phyloP scores from a whole-genome alignment of 2,888 invertebrate species.

The Cryptophagus acutangulus region DNA sequence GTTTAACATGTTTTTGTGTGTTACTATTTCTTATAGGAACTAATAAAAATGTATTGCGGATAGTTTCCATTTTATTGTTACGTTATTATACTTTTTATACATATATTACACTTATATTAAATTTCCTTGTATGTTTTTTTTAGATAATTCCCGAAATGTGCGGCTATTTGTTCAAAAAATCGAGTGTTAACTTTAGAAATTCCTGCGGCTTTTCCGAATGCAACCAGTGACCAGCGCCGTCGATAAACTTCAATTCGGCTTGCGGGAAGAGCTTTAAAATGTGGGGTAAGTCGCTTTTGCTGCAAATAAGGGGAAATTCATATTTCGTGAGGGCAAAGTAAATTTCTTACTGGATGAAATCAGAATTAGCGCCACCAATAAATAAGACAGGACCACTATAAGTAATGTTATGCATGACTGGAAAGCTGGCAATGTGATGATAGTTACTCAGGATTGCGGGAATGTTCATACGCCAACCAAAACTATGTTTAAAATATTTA shows the following conservation, averaged over 20 bases:
- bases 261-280: slow-evolving; percentile 70
- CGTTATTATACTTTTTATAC: no score
- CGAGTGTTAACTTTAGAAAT: slow-evolving; percentile 61
- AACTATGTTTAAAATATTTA: slow-evolving; percentile 45
- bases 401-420: slow-evolving; percentile 43
- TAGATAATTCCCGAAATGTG: no score
- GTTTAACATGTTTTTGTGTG: no score
- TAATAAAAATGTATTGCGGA: not conserved
- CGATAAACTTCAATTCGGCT: slow-evolving; percentile 64
- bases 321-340: slow-evolving; percentile 29
- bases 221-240: slow-evolving; percentile 88
- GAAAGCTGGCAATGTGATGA: slow-evolving; percentile 60
- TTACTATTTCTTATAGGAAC: slow-evolving; percentile 2
- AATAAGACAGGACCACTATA: slow-evolving; percentile 69
- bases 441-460: slow-evolving; percentile 65
- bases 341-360: slow-evolving; percentile 66
- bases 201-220: slow-evolving; percentile 85
- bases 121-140: no score
- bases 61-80: not conserved
- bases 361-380: slow-evolving; percentile 77
- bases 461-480: slow-evolving; percentile 78
- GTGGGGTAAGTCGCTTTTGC: slow-evolving; percentile 53
- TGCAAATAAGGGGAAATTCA: slow-evolving; percentile 27
- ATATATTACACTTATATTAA: no score
- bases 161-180: slow-evolving; percentile 55